Base-by-base conservation (phyloP, 2,113 vertebrate species). In the Porphyrio hochstetteri region DNA sequence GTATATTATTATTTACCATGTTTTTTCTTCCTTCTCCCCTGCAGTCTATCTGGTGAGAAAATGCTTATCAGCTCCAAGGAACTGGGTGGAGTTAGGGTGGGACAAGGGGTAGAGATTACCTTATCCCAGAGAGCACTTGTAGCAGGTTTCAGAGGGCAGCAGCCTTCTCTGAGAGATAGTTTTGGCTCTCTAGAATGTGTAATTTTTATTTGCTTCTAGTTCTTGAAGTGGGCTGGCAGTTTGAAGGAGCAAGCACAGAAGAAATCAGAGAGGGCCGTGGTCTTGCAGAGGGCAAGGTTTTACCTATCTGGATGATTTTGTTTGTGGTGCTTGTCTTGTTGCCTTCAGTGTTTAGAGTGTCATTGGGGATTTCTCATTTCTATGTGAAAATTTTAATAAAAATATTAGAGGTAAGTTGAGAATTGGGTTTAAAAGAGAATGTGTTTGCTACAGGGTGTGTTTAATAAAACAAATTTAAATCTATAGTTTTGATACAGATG, bases 391-490 rank as follows among this genome's bases (percentile, higher is more conserved):
- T 46, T 35, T 1, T 97, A 86, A 60, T 91, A 71, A 92, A 94
- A 86, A 19, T 64, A 2, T 82, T 97, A 27, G 86, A 96, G 96
- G 96, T 97, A 95, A 97, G 96, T 95, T 93, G 75, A 74, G 48
- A 80, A 59, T 35, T 55, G 27, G 1, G 6, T 60, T 83, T 3
- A 69, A 82, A 69, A 90, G 60, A 33, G 88, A 28, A 17, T n/a
- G 8, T 69, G 53, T 61, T 88, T 93, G 10, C 28, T 90, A 50
- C 16, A 80, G 55, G 16, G 56, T 2, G 5, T n/a, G 6, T 46
- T 77, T 82, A 82, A 65, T 88, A 44, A 88, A 68, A 84, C 84
- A 24, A 55, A 11, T 2, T 3, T 46, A 55, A 28, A 38, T 31
- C 9, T 56, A 27, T 68, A 7, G 1, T 2, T 65, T 77, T 80